A percentile compares a stretch with the other conserved stretches of the same genome.
Evolutionary conservation across 2,888 invertebrate genomes (phyloP).

Genomic region (Plagiodera versicolora): DNA sequence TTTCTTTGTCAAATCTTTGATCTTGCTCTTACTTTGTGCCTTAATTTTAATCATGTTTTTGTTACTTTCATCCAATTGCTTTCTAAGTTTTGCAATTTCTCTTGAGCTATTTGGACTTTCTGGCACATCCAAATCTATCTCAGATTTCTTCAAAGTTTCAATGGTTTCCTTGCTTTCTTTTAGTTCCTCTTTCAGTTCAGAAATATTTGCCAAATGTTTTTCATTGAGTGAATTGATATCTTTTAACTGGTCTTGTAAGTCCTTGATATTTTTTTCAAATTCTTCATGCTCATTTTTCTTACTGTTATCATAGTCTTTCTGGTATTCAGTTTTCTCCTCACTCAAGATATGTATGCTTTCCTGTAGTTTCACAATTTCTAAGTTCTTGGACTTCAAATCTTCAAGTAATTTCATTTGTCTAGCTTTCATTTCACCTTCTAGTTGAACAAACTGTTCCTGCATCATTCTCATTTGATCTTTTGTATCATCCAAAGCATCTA

Average conservation of each 20-base stretch:
- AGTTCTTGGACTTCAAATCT: slow-evolving; percentile 44
- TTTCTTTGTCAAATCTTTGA: slow-evolving; percentile 77
- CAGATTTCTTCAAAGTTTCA: slow-evolving; percentile 32
- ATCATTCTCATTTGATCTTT: slow-evolving; percentile 78
- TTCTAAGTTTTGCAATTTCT: slow-evolving; percentile 61
- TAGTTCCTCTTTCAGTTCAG: slow-evolving; percentile 37
- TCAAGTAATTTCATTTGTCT: slow-evolving; percentile 49
- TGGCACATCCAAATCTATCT: slow-evolving; percentile 14
- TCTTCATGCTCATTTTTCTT: slow-evolving; percentile 30
- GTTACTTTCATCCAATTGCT: slow-evolving; percentile 74
- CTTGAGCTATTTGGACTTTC: slow-evolving; percentile 41
- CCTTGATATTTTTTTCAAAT: slow-evolving; percentile 17
- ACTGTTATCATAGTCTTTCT: slow-evolving; percentile 17
- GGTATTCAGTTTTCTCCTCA: slow-evolving; percentile 28
- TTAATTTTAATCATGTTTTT: slow-evolving; percentile 77
- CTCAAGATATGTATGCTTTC: slow-evolving; percentile 32
- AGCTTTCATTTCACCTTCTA: slow-evolving; percentile 71
- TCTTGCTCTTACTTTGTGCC: slow-evolving; percentile 69
- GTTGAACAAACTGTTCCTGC: slow-evolving; percentile 74
- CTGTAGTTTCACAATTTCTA: slow-evolving; percentile 43
- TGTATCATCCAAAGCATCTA: slow-evolving; percentile 76
- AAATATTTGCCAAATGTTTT: slow-evolving; percentile 31
- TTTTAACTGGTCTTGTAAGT: slow-evolving; percentile 30
- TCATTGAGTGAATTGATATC: slow-evolving; percentile 29
- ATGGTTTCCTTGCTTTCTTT: slow-evolving; percentile 36